Evolutionary conservation across 2,797 vertebrate genomes (phyloP), one percentile per base, ranked within the genome.

Genomic region (Hirundo rustica): DNA sequence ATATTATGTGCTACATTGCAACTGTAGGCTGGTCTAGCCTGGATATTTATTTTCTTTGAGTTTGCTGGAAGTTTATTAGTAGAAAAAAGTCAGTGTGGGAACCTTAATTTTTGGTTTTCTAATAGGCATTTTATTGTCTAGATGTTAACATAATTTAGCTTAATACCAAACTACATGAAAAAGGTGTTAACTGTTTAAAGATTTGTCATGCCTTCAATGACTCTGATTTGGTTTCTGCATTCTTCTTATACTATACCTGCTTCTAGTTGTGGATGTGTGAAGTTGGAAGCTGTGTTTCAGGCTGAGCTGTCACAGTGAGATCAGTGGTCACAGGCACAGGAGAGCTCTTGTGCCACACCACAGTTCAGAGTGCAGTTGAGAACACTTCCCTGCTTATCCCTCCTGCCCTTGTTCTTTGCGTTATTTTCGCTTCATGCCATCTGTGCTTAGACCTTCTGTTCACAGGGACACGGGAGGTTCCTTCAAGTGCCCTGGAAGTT

Each of bases 341-440:
- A 78, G 66, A 53, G 29, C 26, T 89, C 20, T 55, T 29, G 19
- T 61, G 23, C n/a, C 10, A 0, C 34, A 23, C 14, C 9, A 7
- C 0, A 4, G 8, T 58, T 76, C 23, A 50, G 72, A 48, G 29
- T 5, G 17, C 34, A 10, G 20, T 21, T 0, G 1, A 83, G 79
- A 55, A 38, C 73, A 53, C 45, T 60, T 85, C 6, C 16, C 13
- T 19, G 0, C 16, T 66, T 70, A 44, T 5, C 23, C 21, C 10
- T 79, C 25, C 45, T 88, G 26, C 30, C 47, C 38, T 76, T 2
- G 1, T 45, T 42, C 64, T 61, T 51, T 58, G 44, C 6, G 2
- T 20, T 44, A 2, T n/a, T 81, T 87, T 72, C 13, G 13, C 51
- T 61, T 58, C 10, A 9, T 26, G 40, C 30, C 54, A 1, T 55